Conservation (phyloP, 2,113 vertebrate genomes). For the Haplotaxodon microlepis region DNA sequence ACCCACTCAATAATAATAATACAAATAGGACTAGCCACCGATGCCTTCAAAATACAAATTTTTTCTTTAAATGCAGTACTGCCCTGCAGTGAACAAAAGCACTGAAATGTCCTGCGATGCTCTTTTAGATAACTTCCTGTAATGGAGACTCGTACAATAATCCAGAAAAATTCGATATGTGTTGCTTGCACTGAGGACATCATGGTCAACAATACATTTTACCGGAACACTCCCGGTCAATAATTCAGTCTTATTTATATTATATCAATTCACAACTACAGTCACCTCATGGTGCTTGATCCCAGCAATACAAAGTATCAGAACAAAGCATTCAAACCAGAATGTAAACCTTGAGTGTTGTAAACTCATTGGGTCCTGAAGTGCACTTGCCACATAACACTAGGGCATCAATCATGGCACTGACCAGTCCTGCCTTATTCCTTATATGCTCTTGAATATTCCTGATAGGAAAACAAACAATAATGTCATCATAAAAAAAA, state of each 20-base stretch:
- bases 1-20: not conserved
- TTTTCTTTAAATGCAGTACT: not conserved
- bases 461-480: constrained; percentile 9
- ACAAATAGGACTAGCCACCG: constrained; percentile 16
- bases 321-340: constrained; percentile 15
- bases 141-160: not conserved
- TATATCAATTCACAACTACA: not conserved
- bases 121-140: not conserved
- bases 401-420: constrained; percentile 23
- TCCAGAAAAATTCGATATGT: not conserved
- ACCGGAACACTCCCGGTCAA: not conserved
- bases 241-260: not conserved
- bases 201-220: not conserved
- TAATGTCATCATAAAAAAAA: not conserved
- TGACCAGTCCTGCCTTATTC: constrained; percentile 50
- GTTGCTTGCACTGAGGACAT: not conserved
- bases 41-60: constrained; percentile 41
- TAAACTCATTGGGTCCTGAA: constrained; percentile 19
- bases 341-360: constrained; percentile 39
- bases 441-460: not conserved
- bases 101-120: not conserved
- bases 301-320: not conserved
- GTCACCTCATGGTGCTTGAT: not conserved
- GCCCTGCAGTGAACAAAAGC: not conserved
- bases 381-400: constrained; percentile 45